Evolutionary conservation across 1,140 invertebrate genomes (phyloP).

Genomic region (Ostrea denselamellosa): DNA sequence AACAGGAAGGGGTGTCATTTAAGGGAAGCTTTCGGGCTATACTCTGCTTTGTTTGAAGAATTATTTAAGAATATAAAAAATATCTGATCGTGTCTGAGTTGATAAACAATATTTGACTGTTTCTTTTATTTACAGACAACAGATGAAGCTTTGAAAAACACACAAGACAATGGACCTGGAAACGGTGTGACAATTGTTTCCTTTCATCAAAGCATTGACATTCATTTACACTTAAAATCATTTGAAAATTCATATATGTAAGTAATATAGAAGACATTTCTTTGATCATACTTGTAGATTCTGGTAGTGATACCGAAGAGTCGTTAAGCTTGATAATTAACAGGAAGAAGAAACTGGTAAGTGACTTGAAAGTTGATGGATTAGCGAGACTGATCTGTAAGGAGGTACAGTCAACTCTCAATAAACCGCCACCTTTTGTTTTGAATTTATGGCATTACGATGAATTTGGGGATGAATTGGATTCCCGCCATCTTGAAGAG

Average conservation of each 20-base stretch:
- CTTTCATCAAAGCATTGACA: neutral
- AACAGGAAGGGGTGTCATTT: too few relatives aligned
- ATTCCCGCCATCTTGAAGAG: too few relatives aligned
- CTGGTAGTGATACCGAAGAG: neutral
- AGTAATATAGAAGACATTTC: neutral
- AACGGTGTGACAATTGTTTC: neutral
- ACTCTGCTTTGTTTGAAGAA: too few relatives aligned
- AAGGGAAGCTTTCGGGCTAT: too few relatives aligned
- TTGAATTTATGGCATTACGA: too few relatives aligned
- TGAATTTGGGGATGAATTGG: too few relatives aligned
- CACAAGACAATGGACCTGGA: neutral
- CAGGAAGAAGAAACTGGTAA: neutral
- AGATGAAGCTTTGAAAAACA: neutral
- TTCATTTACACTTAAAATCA: neutral
- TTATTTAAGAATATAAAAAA: too few relatives aligned
- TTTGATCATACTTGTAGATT: neutral
- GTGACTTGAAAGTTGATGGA: neutral
- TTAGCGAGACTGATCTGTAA: too few relatives aligned
- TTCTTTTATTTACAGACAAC: neutral
- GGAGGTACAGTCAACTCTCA: too few relatives aligned
- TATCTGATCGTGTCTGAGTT: too few relatives aligned
- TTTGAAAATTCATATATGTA: neutral
- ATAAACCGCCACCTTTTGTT: too few relatives aligned
- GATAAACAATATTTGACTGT: too few relatives aligned
- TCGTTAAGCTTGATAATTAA: neutral